Percentiles rank a stretch among this genome's conserved stretches.
phyloP scores from a whole-genome alignment of 2,797 vertebrate genomes.

The Spondyliosoma cantharus region DNA sequence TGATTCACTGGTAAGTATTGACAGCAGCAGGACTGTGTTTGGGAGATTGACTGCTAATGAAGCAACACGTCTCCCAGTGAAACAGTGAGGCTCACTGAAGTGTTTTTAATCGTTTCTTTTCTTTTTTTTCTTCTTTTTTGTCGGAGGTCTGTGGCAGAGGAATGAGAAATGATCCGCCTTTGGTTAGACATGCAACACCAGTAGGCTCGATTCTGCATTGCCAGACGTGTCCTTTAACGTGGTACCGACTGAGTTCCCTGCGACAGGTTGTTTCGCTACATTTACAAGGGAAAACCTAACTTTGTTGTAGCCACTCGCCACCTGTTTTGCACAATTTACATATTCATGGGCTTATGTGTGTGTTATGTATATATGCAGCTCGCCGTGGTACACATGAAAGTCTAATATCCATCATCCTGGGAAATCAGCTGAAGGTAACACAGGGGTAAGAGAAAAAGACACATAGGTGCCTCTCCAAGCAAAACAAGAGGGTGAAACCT shows the following conservation, averaged over 20 bases:
- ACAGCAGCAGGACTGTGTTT: not conserved
- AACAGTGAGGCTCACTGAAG: not conserved
- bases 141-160: not conserved
- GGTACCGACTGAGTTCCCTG: not conserved
- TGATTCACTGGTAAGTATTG: not conserved
- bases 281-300: conserved; percentile 18
- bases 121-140: not conserved
- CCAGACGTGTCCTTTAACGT: not conserved
- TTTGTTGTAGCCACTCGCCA: conserved; percentile 24
- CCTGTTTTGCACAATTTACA: conserved; percentile 46
- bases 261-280: conserved; percentile 17
- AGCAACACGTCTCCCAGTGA: not conserved
- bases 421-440: conserved; percentile 44
- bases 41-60: not conserved
- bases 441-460: not conserved
- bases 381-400: conserved; percentile 47
- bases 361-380: conserved; percentile 47
- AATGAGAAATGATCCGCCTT: not conserved
- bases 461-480: conserved; percentile 25
- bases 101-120: not conserved
- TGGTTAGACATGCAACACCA: not conserved
- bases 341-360: conserved; percentile 48
- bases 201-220: not conserved
- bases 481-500: conserved; percentile 58
- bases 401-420: conserved; percentile 44